Conservation (phyloP, 2,888 invertebrate genomes). For the Torymus texanus region DNA sequence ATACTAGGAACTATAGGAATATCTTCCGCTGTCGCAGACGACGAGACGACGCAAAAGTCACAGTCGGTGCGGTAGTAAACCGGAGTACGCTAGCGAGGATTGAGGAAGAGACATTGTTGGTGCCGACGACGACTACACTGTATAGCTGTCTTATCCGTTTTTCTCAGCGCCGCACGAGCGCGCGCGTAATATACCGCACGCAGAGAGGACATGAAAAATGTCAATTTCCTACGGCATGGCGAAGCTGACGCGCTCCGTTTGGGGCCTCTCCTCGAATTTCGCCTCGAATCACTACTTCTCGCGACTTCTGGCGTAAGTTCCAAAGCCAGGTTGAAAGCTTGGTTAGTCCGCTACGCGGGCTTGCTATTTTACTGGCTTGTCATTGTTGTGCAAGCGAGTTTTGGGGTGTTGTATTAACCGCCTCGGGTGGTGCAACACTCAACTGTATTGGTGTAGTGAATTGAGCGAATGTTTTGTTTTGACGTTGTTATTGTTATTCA, state of each 20-base stretch:
- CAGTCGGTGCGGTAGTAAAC: too few relatives aligned
- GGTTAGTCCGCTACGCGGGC: background rate
- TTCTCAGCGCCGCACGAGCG: background rate
- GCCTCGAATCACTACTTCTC: slow-evolving; percentile 73
- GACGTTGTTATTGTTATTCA: background rate
- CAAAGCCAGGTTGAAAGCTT: background rate
- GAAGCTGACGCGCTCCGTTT: slow-evolving; percentile 69
- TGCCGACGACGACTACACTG: background rate
- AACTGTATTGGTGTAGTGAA: background rate
- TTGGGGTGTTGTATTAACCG: background rate
- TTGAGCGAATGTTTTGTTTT: background rate
- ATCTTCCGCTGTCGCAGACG: too few relatives aligned
- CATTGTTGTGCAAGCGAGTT: slow-evolving; percentile 7
- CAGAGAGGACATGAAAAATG: slow-evolving; percentile 46
- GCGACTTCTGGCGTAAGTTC: slow-evolving; percentile 71
- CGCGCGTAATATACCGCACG: too few relatives aligned
- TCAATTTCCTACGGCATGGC: slow-evolving; percentile 63
- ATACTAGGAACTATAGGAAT: too few relatives aligned
- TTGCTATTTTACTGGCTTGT: slow-evolving; percentile 15
- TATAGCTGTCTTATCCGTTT: slow-evolving; percentile 32
- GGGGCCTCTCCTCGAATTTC: slow-evolving; percentile 73
- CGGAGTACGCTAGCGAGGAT: background rate
- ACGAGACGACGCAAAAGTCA: too few relatives aligned
- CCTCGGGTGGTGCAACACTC: too few relatives aligned
- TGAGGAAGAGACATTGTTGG: background rate